Evolutionary conservation across 2,888 invertebrate genomes (phyloP).

Genomic region (Onthophagus sagittarius): DNA sequence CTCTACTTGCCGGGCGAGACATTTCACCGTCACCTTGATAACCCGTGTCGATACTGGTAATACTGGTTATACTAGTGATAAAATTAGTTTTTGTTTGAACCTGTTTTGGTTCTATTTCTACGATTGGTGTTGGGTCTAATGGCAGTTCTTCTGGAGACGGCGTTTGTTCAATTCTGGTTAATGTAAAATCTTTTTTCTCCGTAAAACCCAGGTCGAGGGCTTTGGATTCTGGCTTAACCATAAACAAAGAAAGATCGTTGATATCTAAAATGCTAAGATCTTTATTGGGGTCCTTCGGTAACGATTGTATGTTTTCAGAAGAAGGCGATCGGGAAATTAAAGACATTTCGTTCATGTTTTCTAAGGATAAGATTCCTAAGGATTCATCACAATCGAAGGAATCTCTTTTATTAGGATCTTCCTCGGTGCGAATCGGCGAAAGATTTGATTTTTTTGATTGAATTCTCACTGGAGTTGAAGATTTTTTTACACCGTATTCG

Average conservation of each 20-base stretch:
- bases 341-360: constrained; percentile 73
- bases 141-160: constrained; percentile 84
- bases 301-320: constrained; percentile 47
- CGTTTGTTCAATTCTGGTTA: constrained; percentile 66
- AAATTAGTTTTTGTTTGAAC: constrained; percentile 70
- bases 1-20: constrained; percentile 80
- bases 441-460: constrained; percentile 12
- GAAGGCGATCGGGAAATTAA: constrained; percentile 51
- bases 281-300: constrained; percentile 38
- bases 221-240: constrained; percentile 58
- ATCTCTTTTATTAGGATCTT: constrained; percentile 60
- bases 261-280: constrained; percentile 52
- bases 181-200: constrained; percentile 43
- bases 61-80: constrained; percentile 85
- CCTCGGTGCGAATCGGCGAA: constrained; percentile 21
- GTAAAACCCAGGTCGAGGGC: constrained; percentile 53
- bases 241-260: constrained; percentile 54
- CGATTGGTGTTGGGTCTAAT: constrained; percentile 68
- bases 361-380: constrained; percentile 81
- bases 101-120: constrained; percentile 50
- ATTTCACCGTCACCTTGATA: constrained; percentile 91
- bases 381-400: constrained; percentile 80
- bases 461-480: constrained; percentile 15
- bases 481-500: neutral
- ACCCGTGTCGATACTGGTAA: constrained; percentile 88